Evolutionary conservation across 2,113 vertebrate genomes (phyloP), one percentile per base, ranked within the genome.

Genomic region (Spizaetus ornatus): DNA sequence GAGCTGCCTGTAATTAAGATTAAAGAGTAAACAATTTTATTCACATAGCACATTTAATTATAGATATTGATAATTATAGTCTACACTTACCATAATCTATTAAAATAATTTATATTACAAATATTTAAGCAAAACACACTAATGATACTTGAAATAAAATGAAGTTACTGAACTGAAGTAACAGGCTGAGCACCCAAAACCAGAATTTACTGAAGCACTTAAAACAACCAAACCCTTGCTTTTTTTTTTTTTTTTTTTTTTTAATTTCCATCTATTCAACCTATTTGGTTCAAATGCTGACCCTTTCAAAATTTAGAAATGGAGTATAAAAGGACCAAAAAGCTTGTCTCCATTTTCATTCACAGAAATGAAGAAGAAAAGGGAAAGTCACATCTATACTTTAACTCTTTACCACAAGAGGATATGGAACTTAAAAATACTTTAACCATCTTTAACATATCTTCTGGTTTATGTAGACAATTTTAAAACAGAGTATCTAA

Each of bases 1-100:
- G 77, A 96, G 70, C 58, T 95, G 88, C 48, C 84, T 96, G 78
- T 87, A 97, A 94, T 97, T 95, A 96, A 95, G 89, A 95, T 92
- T 70, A 95, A 96, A 91, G 88, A 88, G 80, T 95, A 95, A 95
- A 97, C 89, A 97, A 53, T 93, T 90, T 88, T 82, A 95, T 92
- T 96, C 87, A 65, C 62, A 76, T 47, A 62, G 93, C 21, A 95
- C n/a, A 69, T 85, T 93, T 91, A 95, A 97, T 96, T 95, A 96
- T n/a, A 95, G 83, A 86, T 93, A 95, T 53, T 89, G 70, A 82
- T 85, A 93, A 97, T 95, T 94, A 88, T 7, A 84, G 72, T 53
- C 88, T 95, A 79, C 53, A n/a, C 40, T 87, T 94, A 82, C n/a
- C 10, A 93, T 82, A 69, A 93, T 80, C 78, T 83, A 94, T 73